These are phyloP conservation scores for Turdus rufiventris DNA, from an alignment of 2,113 vertebrate species.

Conservation along the genomic window DNA sequence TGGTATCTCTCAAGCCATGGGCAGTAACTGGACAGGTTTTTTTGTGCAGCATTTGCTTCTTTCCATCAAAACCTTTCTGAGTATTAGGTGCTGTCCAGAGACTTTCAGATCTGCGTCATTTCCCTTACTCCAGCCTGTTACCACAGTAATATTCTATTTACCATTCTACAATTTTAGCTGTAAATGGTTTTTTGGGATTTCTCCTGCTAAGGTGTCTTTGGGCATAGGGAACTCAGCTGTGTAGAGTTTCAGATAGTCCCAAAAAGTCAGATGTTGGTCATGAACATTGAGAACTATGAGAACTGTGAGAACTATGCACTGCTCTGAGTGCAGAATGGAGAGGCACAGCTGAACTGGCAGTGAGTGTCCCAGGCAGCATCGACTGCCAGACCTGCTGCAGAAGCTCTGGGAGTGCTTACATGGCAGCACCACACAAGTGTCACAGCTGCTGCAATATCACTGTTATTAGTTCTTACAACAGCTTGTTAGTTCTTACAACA, in stretches of 20 bases:
- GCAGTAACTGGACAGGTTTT: not conserved
- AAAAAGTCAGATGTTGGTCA: not conserved
- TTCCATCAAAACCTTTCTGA: not conserved
- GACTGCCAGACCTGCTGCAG: not conserved
- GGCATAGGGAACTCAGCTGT: not conserved
- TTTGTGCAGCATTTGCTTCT: not conserved
- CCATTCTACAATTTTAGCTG: not conserved
- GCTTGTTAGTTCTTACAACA: not conserved
- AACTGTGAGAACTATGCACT: not conserved
- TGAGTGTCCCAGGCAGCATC: not conserved
- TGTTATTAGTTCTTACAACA: not conserved
- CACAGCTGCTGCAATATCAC: not conserved
- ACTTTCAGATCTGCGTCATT: not conserved
- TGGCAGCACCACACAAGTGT: not conserved
- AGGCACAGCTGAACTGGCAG: not conserved
- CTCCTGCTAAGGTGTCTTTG: not conserved
- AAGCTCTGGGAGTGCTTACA: fast-evolving
- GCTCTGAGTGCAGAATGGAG: not conserved
- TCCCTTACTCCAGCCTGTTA: not conserved
- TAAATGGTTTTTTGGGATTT: not conserved
- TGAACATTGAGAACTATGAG: not conserved
- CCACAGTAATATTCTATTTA: not conserved
- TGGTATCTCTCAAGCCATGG: not conserved
- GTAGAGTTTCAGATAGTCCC: not conserved
- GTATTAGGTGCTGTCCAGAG: not conserved